A percentile compares a stretch with the other conserved stretches of the same genome.
These are phyloP conservation scores for Protonibea diacanthus DNA, from an alignment of 2,797 vertebrate species.

Conservation along the genomic window DNA sequence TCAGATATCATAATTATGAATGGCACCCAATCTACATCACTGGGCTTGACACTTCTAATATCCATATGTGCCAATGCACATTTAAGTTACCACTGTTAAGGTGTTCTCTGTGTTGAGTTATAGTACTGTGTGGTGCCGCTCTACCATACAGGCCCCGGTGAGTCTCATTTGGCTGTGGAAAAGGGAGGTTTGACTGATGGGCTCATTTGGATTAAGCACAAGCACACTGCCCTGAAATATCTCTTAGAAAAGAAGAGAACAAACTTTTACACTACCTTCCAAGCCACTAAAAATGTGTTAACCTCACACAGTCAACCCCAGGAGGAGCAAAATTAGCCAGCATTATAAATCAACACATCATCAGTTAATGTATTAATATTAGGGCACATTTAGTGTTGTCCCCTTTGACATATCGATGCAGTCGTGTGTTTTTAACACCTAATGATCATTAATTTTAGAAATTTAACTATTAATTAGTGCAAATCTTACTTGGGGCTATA, in stretches of 20 bases:
- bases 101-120: conserved; percentile 80
- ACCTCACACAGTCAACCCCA: conserved; percentile 16
- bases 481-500: conserved; percentile 23
- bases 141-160: conserved; percentile 67
- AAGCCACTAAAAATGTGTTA: conserved; percentile 40
- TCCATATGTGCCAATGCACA: conserved; percentile 82
- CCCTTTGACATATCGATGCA: conserved; percentile 11
- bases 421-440: conserved; percentile 16
- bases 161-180: conserved; percentile 78
- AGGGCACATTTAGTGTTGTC: not conserved
- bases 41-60: conserved; percentile 84
- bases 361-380: conserved; percentile 18
- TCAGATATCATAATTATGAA: conserved; percentile 87
- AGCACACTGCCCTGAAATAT: conserved; percentile 65
- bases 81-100: conserved; percentile 81
- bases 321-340: not conserved
- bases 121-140: conserved; percentile 60
- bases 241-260: conserved; percentile 51
- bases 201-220: conserved; percentile 76
- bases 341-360: conserved; percentile 34
- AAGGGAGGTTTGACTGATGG: conserved; percentile 73
- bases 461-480: conserved; percentile 36
- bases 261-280: conserved; percentile 55
- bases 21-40: conserved; percentile 84
- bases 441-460: conserved; percentile 31